phyloP scores from a whole-genome alignment of 2,888 invertebrate genomes.

The Eupeodes luniger region DNA sequence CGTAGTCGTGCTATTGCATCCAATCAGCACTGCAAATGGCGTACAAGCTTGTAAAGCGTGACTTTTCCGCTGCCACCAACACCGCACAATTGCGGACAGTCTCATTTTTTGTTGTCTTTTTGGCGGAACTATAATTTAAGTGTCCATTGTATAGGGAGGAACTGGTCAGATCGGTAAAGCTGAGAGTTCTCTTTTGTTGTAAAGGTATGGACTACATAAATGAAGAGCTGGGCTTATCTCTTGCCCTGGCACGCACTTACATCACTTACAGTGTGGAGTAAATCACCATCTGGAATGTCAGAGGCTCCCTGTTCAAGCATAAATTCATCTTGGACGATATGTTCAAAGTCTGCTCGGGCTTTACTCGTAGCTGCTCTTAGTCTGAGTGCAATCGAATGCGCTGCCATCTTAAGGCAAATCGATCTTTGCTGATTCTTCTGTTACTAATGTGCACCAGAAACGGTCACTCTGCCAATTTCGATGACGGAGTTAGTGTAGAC shows the following conservation, averaged over 20 bases:
- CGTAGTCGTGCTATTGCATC: conserved; percentile 51
- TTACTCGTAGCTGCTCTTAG: no score
- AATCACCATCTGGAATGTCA: conserved; percentile 66
- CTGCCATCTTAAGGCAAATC: conserved; percentile 62
- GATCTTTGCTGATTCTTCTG: conserved; percentile 53
- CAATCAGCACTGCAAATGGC: conserved; percentile 69
- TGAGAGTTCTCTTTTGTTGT: conserved; percentile 58
- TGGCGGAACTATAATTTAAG: conserved; percentile 57
- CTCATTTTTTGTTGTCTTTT: conserved; percentile 33
- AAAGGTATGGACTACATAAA: conserved; percentile 8
- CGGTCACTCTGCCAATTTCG: conserved; percentile 35
- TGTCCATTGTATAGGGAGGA: conserved; percentile 49
- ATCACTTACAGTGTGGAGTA: conserved; percentile 65
- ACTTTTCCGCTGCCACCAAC: conserved; percentile 48
- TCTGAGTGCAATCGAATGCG: conserved; percentile 36
- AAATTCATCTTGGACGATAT: conserved; percentile 60
- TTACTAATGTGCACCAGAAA: conserved; percentile 70
- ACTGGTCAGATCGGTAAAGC: conserved; percentile 27
- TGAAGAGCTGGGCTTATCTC: conserved; percentile 61
- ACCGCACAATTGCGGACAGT: conserved; percentile 2
- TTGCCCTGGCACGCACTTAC: conserved; percentile 70
- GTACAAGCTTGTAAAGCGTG: conserved; percentile 73
- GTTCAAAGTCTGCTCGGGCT: not conserved
- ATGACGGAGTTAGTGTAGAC: not conserved
- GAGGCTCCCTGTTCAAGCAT: conserved; percentile 47